These are phyloP conservation scores for Brachyistius frenatus DNA, from an alignment of 2,113 vertebrate genomes.

Conservation along the genomic window DNA sequence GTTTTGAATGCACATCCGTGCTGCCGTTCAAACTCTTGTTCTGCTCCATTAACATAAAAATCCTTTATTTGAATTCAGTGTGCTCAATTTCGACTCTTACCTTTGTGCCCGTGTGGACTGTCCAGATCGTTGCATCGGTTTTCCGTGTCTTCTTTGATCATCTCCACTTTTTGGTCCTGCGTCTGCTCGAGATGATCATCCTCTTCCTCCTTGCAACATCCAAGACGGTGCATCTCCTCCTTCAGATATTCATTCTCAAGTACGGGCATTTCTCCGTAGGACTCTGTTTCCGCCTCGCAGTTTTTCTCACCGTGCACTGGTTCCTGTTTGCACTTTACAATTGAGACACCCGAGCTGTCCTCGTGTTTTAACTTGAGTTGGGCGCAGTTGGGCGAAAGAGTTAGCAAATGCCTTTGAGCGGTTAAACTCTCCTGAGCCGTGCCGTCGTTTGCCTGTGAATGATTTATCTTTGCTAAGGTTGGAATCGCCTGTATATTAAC, in stretches of 20 bases:
- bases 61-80: no score
- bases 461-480: not conserved
- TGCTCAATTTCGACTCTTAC: not conserved
- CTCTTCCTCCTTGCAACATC: conserved; percentile 9
- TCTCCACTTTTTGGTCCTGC: not conserved
- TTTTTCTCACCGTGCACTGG: not conserved
- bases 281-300: not conserved
- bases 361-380: not conserved
- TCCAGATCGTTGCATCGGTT: not conserved
- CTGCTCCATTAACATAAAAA: no score
- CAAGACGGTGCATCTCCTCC: not conserved
- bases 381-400: not conserved
- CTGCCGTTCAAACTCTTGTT: no score
- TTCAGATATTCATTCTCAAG: conserved; percentile 58
- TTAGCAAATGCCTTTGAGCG: not conserved
- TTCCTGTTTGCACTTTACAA: conserved; percentile 9
- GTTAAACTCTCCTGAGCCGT: not conserved
- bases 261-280: conserved; percentile 54
- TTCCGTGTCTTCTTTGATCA: not conserved
- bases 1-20: no score
- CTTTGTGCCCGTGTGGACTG: not conserved
- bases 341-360: not conserved
- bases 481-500: not conserved
- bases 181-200: not conserved
- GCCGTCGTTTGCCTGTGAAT: not conserved